Conservation (phyloP, 2,888 invertebrate species). For the Cynaeus angustus region DNA sequence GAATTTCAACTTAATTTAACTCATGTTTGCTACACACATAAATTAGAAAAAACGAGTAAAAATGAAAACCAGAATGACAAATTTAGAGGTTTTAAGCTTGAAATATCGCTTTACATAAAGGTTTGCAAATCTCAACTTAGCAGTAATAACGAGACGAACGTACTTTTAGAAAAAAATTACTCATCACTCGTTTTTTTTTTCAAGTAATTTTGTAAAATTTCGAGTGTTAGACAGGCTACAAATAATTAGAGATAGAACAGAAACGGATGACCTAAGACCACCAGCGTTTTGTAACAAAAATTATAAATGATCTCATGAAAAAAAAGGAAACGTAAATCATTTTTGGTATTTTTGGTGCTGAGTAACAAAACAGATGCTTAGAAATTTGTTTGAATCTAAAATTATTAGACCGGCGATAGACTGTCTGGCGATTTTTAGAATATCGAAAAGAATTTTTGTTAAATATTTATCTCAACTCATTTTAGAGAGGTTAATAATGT, state of each 20-base stretch:
- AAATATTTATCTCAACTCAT: too few relatives aligned
- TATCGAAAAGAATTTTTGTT: too few relatives aligned
- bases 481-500: too few relatives aligned
- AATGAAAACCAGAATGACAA: constrained; percentile 12
- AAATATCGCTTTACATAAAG: constrained; percentile 1
- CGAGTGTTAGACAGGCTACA: too few relatives aligned
- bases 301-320: not conserved
- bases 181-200: too few relatives aligned
- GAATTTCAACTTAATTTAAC: constrained; percentile 13
- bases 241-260: too few relatives aligned
- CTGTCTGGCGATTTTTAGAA: too few relatives aligned
- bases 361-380: constrained; percentile 4
- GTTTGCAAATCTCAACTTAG: too few relatives aligned
- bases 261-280: too few relatives aligned
- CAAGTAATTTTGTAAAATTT: too few relatives aligned
- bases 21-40: not conserved
- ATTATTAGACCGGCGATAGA: not conserved
- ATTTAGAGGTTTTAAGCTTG: constrained; percentile 9
- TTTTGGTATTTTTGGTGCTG: not conserved
- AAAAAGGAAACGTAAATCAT: not conserved
- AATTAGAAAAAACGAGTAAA: constrained; percentile 19
- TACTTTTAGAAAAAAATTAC: too few relatives aligned
- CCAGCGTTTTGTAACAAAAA: not conserved
- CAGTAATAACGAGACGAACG: too few relatives aligned
- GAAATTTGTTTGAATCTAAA: not conserved